Conservation (phyloP, 2,888 invertebrate genomes). For the Agrochola litura region DNA sequence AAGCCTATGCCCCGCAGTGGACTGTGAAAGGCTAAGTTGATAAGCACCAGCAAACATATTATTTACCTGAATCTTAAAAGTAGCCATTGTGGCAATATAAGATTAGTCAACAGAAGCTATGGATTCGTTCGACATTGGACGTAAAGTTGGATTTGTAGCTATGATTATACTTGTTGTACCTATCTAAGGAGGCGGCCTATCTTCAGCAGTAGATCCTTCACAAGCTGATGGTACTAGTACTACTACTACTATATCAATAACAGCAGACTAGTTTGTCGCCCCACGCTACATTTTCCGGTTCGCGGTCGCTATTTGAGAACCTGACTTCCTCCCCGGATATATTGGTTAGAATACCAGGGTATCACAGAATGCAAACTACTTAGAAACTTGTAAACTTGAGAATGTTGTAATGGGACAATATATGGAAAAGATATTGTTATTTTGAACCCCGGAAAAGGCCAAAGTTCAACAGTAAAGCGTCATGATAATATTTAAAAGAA, state of each 20-base stretch:
- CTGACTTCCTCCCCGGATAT: conserved; percentile 24
- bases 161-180: background rate
- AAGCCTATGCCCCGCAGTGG: too few relatives aligned
- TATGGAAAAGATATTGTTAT: background rate
- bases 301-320: conserved; percentile 33
- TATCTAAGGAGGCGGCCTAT: background rate
- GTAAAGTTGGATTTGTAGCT: background rate
- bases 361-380: background rate
- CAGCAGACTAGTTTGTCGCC: background rate
- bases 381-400: background rate
- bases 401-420: background rate
- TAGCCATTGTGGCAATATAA: background rate
- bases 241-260: background rate
- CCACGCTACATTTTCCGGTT: conserved; percentile 23
- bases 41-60: background rate
- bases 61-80: background rate
- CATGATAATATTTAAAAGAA: conserved; percentile 13
- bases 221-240: background rate
- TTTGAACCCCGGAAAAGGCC: conserved; percentile 11
- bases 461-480: conserved; percentile 7
- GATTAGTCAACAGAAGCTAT: background rate
- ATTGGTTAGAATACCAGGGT: conserved; percentile 2
- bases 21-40: too few relatives aligned
- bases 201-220: background rate
- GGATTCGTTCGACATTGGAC: background rate